Evolutionary conservation across 2,888 invertebrate genomes (phyloP), one percentile per base, ranked within the genome.

Genomic region (Cyaniris semiargus): DNA sequence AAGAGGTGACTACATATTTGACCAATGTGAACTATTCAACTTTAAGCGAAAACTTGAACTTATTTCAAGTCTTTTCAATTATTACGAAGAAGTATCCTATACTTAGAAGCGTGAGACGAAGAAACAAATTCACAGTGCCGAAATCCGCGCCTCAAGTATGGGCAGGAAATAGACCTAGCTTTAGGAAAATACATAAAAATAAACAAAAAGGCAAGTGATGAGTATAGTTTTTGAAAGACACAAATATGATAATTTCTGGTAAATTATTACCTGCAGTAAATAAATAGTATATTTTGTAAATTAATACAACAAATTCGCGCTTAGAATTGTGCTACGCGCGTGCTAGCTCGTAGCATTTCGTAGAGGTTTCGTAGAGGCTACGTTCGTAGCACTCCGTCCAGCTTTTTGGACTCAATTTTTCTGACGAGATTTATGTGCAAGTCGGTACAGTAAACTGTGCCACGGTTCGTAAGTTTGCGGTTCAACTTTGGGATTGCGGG

Each of bases 401-500:
- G 34, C 60, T n/a, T 60, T 76, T 34, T 21, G 58, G 78, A 38
- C 76, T 78, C 15, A 31, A 66, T 66, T 66, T 66, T 60, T 66
- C 66, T 27, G 15, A 31, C 13, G 27, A 31, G 66, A 66, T 66
- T 66, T 66, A 66, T 66, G 66, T 27, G 76, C 76, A 76, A 48
- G 66, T 66, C 66, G 66, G 66, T 70, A 74, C 48, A 75, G 77
- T 75, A 72, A 76, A 78, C 74, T 74, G 72, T 76, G 78, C 79
- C 75, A 72, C 78, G 72, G 76, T 76, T 77, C 75, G 71, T 76
- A 78, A 79, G 76, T 79, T 77, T 78, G 78, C 78, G 79, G 79
- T 78, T 77, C 60, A 77, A 79, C 78, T 79, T 78, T 10, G 79
- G 75, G 76, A 79, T 78, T 77, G 79, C 76, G 78, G 74, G 78